Evolutionary conservation across 2,113 vertebrate species (phyloP), one percentile per base, ranked within the genome.

Genomic region (Campylomormyrus numenius): DNA sequence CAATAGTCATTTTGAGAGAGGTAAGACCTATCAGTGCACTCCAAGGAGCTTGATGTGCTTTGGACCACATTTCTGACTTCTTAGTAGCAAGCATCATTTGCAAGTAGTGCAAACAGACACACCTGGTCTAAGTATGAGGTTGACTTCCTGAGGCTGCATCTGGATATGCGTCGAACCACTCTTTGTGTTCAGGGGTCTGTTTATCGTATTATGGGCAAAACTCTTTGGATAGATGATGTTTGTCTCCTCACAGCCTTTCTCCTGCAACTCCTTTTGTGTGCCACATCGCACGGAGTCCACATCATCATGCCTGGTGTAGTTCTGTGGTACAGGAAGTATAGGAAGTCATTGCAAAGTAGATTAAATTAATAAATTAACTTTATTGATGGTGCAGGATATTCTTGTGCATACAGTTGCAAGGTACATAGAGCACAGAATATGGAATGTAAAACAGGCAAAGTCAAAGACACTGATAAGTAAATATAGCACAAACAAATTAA

Each of bases 241-340:
- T 0, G 8, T 0, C 0, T 0, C 0, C 0, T 2, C 24, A 74
- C 98, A 99, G 3, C 97, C 97, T 88, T 80, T 95, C 0, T 42
- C 0, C 3, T 8, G 3, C 77, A 99, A 93, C 24, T 95, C 52
- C 1, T 88, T 49, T 0, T 0, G 1, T 0, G 97, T 98, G 93
- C 98, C 96, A 0, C 98, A 99, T 88, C 98, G 97, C 2, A 92
- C 88, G 0, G 97, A 95, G 89, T 98, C 97, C 0, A 96, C 96
- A 90, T 98, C 96, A 0, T 97, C 97, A 0, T 87, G 66, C 90
- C 96, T 96, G 0, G 97, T 97, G 93, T 98, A 99, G 91, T 95
- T 95, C 98, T 99, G 90, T 42, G 89, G 87, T 5, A 5, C 7
- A 89, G 56, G 88, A 46, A 52, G 87, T 58, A 4, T 13, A 24